Evolutionary conservation across 2,113 vertebrate genomes (phyloP), one percentile per base, ranked within the genome.

Genomic region (Poeciliopsis occidentalis): DNA sequence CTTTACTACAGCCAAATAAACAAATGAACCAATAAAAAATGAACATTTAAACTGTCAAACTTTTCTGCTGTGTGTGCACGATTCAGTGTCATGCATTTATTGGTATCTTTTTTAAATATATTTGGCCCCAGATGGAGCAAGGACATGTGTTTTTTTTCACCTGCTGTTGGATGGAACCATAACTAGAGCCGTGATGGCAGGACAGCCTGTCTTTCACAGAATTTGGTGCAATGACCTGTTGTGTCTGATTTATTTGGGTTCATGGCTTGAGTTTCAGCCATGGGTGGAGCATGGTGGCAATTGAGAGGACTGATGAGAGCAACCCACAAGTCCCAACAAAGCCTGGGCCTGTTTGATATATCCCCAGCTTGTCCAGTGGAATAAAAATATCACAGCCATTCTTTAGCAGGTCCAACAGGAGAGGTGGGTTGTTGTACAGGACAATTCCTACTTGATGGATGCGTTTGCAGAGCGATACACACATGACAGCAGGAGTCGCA

Each of bases 241-340:
- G 12, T 47, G 17, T 17, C 4, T 41, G 39, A 13, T 15, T 57
- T 11, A 10, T 57, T 8, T 24, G 51, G 22, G 8, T 10, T 57
- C 24, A 98, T 0, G 97, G 97, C 69, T 99, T 99, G 17, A 99
- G 95, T 71, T 97, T 96, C 69, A 98, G 96, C 97, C 97, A 98
- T 26, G 97, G 97, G 24, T 95, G 92, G 4, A 97, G 77, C 5
- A 99, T 91, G 76, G 96, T 94, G 72, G 98, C 92, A 84, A 99
- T 94, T 73, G 96, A 95, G 41, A 99, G 93, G 57, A 97, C 0
- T 0, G 97, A 99, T 8, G 97, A 99, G 4, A 93, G 29, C 12
- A 98, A 92, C 62, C 97, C 97, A 0, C 97, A 98, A 11, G 96
- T 88, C 0, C 97, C 97, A 6, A 99, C 96, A 0, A 97, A 87